Percentiles rank a stretch among this genome's conserved stretches.
These are phyloP conservation scores for Himalopsyche tibetana DNA, from an alignment of 2,888 invertebrate genomes.

Conservation along the genomic window DNA sequence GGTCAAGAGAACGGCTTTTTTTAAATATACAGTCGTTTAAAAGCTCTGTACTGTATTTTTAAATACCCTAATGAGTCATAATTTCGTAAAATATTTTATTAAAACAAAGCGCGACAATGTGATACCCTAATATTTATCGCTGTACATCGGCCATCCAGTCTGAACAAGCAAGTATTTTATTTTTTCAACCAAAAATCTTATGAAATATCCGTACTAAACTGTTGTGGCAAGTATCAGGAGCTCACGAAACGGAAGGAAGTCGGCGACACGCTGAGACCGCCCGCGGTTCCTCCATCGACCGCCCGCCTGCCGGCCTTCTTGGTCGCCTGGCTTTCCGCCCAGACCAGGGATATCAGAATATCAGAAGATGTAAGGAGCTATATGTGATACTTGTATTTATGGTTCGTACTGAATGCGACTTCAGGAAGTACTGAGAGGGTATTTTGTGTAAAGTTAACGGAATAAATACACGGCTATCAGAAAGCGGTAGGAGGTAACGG, in stretches of 20 bases:
- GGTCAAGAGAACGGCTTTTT: too few relatives aligned
- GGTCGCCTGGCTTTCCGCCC: slow-evolving; percentile 21
- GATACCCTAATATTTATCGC: slow-evolving; percentile 16
- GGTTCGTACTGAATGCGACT: slow-evolving; percentile 30
- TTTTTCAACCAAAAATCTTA: background rate
- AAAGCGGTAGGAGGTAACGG: slow-evolving; percentile 36
- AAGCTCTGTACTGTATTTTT: too few relatives aligned
- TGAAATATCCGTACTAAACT: slow-evolving; percentile 41
- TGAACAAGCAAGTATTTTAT: slow-evolving; percentile 10
- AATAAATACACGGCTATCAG: slow-evolving; percentile 45
- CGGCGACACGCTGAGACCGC: slow-evolving; percentile 50
- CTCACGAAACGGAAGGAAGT: slow-evolving; percentile 46
- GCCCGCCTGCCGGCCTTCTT: slow-evolving; percentile 46
- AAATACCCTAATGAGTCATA: too few relatives aligned
- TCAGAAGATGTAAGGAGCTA: slow-evolving; percentile 17
- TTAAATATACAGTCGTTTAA: too few relatives aligned
- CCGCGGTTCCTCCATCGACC: slow-evolving; percentile 51
- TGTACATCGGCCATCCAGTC: background rate
- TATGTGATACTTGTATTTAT: slow-evolving; percentile 11
- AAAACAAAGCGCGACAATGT: background rate
- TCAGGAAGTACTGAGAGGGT: slow-evolving; percentile 30
- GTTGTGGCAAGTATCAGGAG: slow-evolving; percentile 48
- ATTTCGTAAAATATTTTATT: background rate
- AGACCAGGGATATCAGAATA: background rate
- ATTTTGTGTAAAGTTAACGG: slow-evolving; percentile 45